A percentile compares a stretch with the other conserved stretches of the same genome.
phyloP scores from a whole-genome alignment of 1,140 invertebrate species.

The Pissodes strobi region DNA sequence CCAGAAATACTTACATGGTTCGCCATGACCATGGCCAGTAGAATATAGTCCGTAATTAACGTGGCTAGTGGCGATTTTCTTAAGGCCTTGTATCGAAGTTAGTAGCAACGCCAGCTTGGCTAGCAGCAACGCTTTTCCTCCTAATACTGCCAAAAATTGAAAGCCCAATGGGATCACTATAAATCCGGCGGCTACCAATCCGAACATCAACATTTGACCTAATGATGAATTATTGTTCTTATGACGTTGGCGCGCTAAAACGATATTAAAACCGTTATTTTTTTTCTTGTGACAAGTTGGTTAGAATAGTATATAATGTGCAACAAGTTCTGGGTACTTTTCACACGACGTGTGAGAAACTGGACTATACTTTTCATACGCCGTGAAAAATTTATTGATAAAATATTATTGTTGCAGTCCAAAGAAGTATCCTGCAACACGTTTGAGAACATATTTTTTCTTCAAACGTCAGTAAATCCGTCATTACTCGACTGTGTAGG shows the following conservation, averaged over 20 bases:
- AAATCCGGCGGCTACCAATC: slow-evolving; percentile 69
- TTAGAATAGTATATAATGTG: too few species aligned
- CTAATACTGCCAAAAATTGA: slow-evolving; percentile 74
- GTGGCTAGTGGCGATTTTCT: slow-evolving; percentile 56
- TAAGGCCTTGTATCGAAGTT: slow-evolving; percentile 75
- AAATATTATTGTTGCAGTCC: too few species aligned
- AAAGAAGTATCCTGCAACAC: too few species aligned
- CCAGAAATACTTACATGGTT: slow-evolving; percentile 32
- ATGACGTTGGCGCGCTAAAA: slow-evolving; percentile 2
- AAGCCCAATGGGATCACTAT: slow-evolving; percentile 77
- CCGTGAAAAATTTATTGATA: too few species aligned
- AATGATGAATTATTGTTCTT: slow-evolving; percentile 49
- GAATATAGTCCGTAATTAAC: slow-evolving; percentile 53
- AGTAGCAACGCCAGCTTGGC: slow-evolving; percentile 78
- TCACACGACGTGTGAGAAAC: too few species aligned
- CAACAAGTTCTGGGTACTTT: too few species aligned
- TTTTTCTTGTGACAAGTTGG: too few species aligned
- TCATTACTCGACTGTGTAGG: too few species aligned
- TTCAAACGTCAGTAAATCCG: too few species aligned
- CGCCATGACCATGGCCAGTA: slow-evolving; percentile 25
- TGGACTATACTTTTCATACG: too few species aligned
- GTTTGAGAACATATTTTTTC: too few species aligned
- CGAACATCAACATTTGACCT: slow-evolving; percentile 75
- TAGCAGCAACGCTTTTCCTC: slow-evolving; percentile 74
- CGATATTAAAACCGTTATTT: too few species aligned